Conservation (phyloP, 2,888 invertebrate species). For the Brachycybe producta region DNA sequence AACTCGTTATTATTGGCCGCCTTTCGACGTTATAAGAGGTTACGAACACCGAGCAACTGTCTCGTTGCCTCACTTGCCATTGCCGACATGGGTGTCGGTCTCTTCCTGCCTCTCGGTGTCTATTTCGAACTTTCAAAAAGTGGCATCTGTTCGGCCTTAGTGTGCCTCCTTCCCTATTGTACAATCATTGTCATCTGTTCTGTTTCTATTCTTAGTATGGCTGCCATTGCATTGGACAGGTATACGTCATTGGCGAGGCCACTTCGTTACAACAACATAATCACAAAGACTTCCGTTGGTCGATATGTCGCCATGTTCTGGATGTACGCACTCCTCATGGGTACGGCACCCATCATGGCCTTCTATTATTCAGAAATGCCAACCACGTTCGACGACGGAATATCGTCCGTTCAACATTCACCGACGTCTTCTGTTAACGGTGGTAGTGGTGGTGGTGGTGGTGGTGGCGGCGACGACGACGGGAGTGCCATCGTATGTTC, state of each 20-base stretch:
- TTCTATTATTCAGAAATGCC: slow-evolving; percentile 28
- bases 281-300: slow-evolving; percentile 47
- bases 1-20: slow-evolving; percentile 47
- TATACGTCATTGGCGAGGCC: slow-evolving; percentile 49
- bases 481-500: slow-evolving; percentile 18
- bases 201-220: slow-evolving; percentile 45
- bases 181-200: slow-evolving; percentile 45
- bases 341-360: slow-evolving; percentile 43
- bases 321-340: slow-evolving; percentile 44
- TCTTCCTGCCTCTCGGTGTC: slow-evolving; percentile 47
- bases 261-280: slow-evolving; percentile 46
- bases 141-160: slow-evolving; percentile 26
- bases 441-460: neutral
- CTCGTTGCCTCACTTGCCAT: slow-evolving; percentile 46
- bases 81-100: slow-evolving; percentile 46
- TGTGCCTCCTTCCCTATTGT: slow-evolving; percentile 46
- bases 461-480: slow-evolving; percentile 7
- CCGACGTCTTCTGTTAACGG: no score
- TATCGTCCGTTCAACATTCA: no score
- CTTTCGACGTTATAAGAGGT: slow-evolving; percentile 46
- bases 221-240: slow-evolving; percentile 47
- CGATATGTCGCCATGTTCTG: slow-evolving; percentile 45
- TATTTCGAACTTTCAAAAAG: slow-evolving; percentile 43
- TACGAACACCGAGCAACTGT: slow-evolving; percentile 49
- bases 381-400: neutral